These are phyloP conservation scores for Stramonita haemastoma DNA, from an alignment of 2,888 invertebrate genomes.

Conservation along the genomic window DNA sequence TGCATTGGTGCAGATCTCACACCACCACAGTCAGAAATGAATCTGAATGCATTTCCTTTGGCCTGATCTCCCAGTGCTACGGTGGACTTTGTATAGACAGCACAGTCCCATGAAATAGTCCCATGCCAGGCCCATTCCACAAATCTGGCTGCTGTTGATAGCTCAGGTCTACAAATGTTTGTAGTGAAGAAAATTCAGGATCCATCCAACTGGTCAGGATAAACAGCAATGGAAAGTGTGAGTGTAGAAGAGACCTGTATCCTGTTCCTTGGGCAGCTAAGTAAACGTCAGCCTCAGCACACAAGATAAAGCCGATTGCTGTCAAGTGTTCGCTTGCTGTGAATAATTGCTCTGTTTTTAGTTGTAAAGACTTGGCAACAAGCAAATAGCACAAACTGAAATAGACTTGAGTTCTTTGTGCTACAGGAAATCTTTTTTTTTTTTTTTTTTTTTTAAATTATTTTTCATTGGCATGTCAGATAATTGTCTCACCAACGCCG, in stretches of 20 bases:
- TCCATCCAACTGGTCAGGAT: background rate
- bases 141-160: background rate
- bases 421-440: background rate
- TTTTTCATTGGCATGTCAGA: background rate
- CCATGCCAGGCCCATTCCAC: background rate
- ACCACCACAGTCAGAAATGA: too few species aligned
- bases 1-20: too few species aligned
- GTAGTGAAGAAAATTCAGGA: background rate
- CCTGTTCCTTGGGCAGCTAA: background rate
- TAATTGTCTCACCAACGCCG: background rate
- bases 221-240: background rate
- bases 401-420: background rate
- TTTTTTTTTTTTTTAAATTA: background rate
- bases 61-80: background rate
- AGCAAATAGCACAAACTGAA: background rate
- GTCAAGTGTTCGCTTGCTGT: background rate
- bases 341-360: background rate
- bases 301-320: background rate
- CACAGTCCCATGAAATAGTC: background rate
- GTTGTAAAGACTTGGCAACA: background rate
- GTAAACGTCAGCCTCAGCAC: background rate
- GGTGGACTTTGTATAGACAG: background rate
- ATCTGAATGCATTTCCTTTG: background rate
- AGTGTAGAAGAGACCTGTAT: background rate
- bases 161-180: background rate